Percentiles rank a stretch among this genome's conserved stretches.
These are phyloP conservation scores for Drosophila seguyi DNA, from an alignment of 1,140 invertebrate genomes.

Conservation along the genomic window DNA sequence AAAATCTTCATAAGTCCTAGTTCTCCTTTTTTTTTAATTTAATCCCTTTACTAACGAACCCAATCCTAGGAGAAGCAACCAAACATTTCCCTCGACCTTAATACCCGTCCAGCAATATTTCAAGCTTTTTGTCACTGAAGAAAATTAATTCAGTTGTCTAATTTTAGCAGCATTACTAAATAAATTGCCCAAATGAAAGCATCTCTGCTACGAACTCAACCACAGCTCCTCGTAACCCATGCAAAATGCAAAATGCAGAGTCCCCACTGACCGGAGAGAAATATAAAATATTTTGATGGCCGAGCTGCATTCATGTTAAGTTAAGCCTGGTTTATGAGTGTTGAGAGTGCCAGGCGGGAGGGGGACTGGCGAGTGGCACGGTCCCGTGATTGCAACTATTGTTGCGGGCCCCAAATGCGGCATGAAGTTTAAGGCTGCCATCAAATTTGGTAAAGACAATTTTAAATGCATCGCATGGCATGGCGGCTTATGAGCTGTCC, in stretches of 20 bases:
- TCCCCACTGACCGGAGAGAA: conserved; percentile 29
- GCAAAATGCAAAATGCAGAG: conserved; percentile 52
- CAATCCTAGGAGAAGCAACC: conserved; percentile 13
- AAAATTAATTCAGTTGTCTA: conserved; percentile 84
- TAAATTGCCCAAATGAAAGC: conserved; percentile 65
- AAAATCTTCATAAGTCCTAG: neutral
- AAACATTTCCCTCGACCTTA: conserved; percentile 45
- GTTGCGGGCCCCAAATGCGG: conserved; percentile 74
- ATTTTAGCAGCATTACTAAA: conserved; percentile 75
- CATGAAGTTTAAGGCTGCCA: conserved; percentile 83
- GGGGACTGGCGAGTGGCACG: neutral
- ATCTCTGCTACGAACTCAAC: conserved; percentile 13
- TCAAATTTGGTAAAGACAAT: conserved; percentile 83
- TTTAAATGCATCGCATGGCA: conserved; percentile 69
- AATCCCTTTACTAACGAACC: conserved; percentile 60
- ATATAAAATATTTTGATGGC: conserved; percentile 83
- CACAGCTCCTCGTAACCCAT: conserved; percentile 11
- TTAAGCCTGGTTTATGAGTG: conserved; percentile 83
- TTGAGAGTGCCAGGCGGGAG: conserved; percentile 57
- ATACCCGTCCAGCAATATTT: conserved; percentile 68
- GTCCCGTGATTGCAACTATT: conserved; percentile 80
- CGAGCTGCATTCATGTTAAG: conserved; percentile 80
- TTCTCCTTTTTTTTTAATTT: neutral
- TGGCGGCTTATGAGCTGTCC: conserved; percentile 59
- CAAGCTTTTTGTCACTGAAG: conserved; percentile 74